Base-by-base conservation (phyloP, 2,888 invertebrate genomes). In the Coenonympha glycerion region DNA sequence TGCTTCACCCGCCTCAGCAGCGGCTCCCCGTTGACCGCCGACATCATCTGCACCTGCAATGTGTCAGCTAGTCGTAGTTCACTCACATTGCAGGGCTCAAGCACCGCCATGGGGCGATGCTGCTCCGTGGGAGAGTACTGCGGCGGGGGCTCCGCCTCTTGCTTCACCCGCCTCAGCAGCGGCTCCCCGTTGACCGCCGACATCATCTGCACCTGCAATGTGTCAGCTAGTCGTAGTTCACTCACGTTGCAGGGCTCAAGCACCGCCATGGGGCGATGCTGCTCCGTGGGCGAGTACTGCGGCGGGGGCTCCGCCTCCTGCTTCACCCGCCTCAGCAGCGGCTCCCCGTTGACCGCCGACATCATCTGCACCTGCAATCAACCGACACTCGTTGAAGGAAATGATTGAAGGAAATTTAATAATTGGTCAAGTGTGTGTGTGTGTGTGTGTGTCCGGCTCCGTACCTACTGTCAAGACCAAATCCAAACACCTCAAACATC, bases 171-270 rank as follows among this genome's bases (percentile, higher is more conserved):
- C 11, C 79, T 81, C 57, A 83, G 64, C 70, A 81, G 65, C 50
- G 76, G 78, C 63, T 83, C 84, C n/a, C n/a, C n/a, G n/a, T n/a
- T n/a, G n/a, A n/a, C n/a, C n/a, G n/a, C n/a, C n/a, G n/a, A n/a
- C n/a, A n/a, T n/a, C n/a, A n/a, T n/a, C n/a, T n/a, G n/a, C 73
- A 91, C 92, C 92, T 92, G 79, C 2, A 65, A 70, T 49, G n/a
- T n/a, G n/a, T n/a, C n/a, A n/a, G n/a, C n/a, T n/a, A n/a, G n/a
- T n/a, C n/a, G n/a, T n/a, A n/a, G 13, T 15, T 31, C 21, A 13
- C 62, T 63, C 49, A 80, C 79, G 64, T 78, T 76, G 26, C 71
- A 64, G 28, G 72, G 69, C 61, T 79, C 81, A 73, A 86, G 73
- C 66, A 77, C 70, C 16, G 89, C 89, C 55, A 90, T 85, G 3